Conservation (phyloP, 2,797 vertebrate species). For the Lepilemur ruficaudatus region DNA sequence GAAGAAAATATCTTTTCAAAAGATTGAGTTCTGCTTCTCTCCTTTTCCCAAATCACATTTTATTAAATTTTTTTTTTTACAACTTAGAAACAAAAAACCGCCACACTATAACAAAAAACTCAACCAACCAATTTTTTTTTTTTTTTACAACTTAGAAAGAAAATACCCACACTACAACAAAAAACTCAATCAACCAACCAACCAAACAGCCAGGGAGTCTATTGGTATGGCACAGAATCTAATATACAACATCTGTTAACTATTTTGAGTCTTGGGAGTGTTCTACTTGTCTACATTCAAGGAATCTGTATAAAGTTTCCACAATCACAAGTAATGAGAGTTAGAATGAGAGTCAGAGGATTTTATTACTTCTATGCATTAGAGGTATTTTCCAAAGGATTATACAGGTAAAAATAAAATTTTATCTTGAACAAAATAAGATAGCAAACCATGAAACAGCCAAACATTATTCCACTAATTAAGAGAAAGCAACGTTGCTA, state of each 20-base stretch:
- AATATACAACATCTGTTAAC: background rate
- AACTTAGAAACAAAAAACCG: too few relatives aligned
- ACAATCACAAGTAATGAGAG: conserved; percentile 19
- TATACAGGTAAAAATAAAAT: background rate
- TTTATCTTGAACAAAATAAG: conserved; percentile 41
- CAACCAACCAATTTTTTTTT: too few relatives aligned
- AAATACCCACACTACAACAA: background rate
- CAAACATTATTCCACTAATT: background rate
- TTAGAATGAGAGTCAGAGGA: background rate
- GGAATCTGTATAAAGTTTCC: background rate
- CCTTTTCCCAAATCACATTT: background rate
- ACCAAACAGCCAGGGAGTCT: background rate
- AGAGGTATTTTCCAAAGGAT: conserved; percentile 25
- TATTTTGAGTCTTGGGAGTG: background rate
- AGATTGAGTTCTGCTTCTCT: background rate
- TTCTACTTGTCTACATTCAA: background rate
- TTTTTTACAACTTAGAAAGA: background rate
- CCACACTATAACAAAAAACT: too few relatives aligned
- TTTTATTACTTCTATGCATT: conserved; percentile 44
- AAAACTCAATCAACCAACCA: background rate
- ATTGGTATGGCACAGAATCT: background rate
- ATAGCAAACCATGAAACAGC: background rate
- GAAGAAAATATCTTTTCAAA: background rate
- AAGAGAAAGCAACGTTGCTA: background rate
- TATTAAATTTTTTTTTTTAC: background rate